phyloP scores from a whole-genome alignment of 2,113 vertebrate genomes.

The Onychorhynchus coronatus region DNA sequence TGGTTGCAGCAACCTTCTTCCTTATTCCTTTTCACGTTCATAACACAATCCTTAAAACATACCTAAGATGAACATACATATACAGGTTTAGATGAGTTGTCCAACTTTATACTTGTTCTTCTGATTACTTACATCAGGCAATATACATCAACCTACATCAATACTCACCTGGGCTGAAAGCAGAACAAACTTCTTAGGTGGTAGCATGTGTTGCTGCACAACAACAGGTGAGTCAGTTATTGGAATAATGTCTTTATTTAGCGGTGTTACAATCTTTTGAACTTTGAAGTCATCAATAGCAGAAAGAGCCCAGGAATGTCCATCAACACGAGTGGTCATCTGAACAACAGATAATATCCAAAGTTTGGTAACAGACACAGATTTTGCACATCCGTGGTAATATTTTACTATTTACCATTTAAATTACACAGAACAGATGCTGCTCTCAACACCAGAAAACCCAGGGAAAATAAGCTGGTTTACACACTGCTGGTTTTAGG shows the following conservation, averaged over 20 bases:
- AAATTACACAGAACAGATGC: background rate
- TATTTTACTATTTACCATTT: background rate
- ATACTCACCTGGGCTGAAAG: conserved; percentile 90
- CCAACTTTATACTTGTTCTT: background rate
- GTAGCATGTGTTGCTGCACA: conserved; percentile 90
- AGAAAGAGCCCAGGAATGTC: conserved; percentile 94
- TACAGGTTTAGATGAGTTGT: background rate
- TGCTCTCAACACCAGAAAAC: background rate
- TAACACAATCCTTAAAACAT: background rate
- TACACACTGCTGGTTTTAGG: background rate
- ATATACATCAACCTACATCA: too few relatives aligned
- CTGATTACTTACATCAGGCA: background rate
- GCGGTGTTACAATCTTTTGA: conserved; percentile 82
- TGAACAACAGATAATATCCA: conserved; percentile 41
- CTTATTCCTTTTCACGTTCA: background rate
- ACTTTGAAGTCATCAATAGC: conserved; percentile 82
- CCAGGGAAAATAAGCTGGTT: background rate
- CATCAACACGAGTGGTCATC: conserved; percentile 91
- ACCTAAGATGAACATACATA: background rate
- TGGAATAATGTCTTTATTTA: conserved; percentile 90
- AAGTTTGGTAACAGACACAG: background rate
- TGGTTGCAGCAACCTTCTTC: background rate
- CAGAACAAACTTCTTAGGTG: conserved; percentile 91
- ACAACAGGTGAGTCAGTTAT: conserved; percentile 92
- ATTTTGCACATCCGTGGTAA: background rate